These are phyloP conservation scores for Meriones unguiculatus DNA, from an alignment of 2,113 vertebrate genomes.

Conservation along the genomic window DNA sequence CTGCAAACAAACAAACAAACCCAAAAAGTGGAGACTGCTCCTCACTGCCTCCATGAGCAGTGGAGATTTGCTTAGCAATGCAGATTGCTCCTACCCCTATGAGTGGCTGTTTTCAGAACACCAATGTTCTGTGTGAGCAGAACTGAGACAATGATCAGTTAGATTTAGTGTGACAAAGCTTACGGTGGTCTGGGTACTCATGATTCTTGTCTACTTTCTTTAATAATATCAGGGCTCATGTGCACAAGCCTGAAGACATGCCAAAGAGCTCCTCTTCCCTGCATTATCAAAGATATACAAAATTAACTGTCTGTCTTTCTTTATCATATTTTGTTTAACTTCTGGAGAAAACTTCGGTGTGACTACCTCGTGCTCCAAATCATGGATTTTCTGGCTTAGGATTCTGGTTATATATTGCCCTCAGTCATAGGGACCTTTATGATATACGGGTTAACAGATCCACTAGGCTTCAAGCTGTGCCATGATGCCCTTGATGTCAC, in stretches of 20 bases:
- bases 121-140: neutral
- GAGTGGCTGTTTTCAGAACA: neutral
- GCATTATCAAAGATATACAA: neutral
- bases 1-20: too few species aligned
- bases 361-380: neutral
- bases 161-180: neutral
- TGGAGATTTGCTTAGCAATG: neutral
- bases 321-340: neutral
- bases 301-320: neutral
- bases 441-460: neutral
- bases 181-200: rapidly evolving
- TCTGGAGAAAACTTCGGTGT: neutral
- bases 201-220: neutral
- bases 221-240: neutral
- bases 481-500: neutral
- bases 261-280: neutral
- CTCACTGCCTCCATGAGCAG: neutral
- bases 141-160: too few species aligned
- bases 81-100: neutral
- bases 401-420: neutral
- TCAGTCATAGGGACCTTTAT: neutral
- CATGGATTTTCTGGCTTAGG: neutral
- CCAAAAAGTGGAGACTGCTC: neutral
- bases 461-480: neutral
- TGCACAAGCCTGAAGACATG: neutral